A percentile compares a stretch with the other conserved stretches of the same genome.
Conservation (phyloP, 1,140 invertebrate species). For the Cyrtorhinus lividipennis region DNA sequence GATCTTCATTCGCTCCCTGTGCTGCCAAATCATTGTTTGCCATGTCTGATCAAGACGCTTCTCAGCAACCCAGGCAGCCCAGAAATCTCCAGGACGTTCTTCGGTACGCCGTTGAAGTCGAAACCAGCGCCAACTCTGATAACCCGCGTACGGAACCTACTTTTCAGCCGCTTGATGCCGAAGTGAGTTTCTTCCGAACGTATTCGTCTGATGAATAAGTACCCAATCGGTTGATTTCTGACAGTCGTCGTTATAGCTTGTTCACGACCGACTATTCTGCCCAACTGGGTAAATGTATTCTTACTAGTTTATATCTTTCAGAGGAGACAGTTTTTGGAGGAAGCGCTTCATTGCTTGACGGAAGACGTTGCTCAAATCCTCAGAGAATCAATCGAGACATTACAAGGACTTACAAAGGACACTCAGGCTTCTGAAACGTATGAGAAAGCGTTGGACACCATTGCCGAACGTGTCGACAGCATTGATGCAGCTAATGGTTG, state of each 20-base stretch:
- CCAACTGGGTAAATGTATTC: too few relatives aligned
- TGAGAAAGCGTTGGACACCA: conserved; percentile 15
- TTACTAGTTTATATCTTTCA: too few relatives aligned
- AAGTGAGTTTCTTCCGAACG: neutral
- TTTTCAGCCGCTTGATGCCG: conserved; percentile 3
- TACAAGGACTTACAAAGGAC: conserved; percentile 11
- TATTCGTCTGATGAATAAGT: neutral
- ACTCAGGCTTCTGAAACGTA: neutral
- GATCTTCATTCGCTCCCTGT: too few relatives aligned
- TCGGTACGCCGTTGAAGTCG: conserved; percentile 19
- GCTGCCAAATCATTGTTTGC: too few relatives aligned
- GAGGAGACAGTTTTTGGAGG: conserved; percentile 16
- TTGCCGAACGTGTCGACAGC: conserved; percentile 18
- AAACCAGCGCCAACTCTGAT: neutral
- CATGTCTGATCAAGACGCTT: neutral
- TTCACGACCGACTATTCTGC: neutral
- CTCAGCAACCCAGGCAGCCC: conserved; percentile 17
- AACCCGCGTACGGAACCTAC: neutral
- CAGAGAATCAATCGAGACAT: conserved; percentile 4
- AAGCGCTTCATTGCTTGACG: conserved; percentile 17
- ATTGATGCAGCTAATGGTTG: conserved; percentile 21
- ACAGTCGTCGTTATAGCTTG: neutral
- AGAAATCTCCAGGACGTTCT: conserved; percentile 19
- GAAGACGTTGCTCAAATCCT: conserved; percentile 17
- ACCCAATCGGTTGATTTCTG: neutral